Base-by-base conservation (phyloP, 37 sponge, comb jelly and placozoan species). In the Bolinopsis microptera region DNA sequence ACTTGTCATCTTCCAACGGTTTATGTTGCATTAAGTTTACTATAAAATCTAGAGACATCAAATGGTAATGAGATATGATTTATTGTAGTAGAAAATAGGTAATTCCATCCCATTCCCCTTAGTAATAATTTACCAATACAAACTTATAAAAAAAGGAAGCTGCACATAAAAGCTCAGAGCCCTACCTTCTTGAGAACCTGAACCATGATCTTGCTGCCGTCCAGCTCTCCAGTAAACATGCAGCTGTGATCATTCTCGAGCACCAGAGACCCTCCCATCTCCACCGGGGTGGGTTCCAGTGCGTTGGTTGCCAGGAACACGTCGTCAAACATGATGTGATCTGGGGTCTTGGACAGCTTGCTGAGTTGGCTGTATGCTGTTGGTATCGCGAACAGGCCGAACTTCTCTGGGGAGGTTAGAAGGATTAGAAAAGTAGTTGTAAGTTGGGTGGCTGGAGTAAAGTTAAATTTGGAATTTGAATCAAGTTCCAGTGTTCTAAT, bases 241-340 rank as follows among this genome's bases (percentile, higher is more conserved):
- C 90, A 86, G 30, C 61, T 41, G 61, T 86, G 90, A 9, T 8
- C 13, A 27, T 86, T 86, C 31, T 86, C 90, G 0, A 86, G 30
- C 0, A 86, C 24, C 3, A 86, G 61, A 0, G 90, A 86, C 9
- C 90, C 90, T 27, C 90, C 90, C 35, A 39, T 25, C 48, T 86
- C 90, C 0, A 34, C 35, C 0, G 90, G 90, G 61, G 22, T 34
- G 28, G 35, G 61, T 21, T 38, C 36, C 16, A 86, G 90, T 1
- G 90, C 90, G 24, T 41, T 41, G 13, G 90, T 86, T n/a, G 90
- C 90, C 61, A 86, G 90, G 26, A 86, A 86, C 90, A 86, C 90
- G 25, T 86, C 90, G 36, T 86, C 90, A 86, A 86, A 86, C n/a
- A 38, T 24, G 26, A 86, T 34, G 35, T 86, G 90, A 26, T 86